Evolutionary conservation across 1,140 invertebrate genomes (phyloP).

Genomic region (Oncopeltus fasciatus): DNA sequence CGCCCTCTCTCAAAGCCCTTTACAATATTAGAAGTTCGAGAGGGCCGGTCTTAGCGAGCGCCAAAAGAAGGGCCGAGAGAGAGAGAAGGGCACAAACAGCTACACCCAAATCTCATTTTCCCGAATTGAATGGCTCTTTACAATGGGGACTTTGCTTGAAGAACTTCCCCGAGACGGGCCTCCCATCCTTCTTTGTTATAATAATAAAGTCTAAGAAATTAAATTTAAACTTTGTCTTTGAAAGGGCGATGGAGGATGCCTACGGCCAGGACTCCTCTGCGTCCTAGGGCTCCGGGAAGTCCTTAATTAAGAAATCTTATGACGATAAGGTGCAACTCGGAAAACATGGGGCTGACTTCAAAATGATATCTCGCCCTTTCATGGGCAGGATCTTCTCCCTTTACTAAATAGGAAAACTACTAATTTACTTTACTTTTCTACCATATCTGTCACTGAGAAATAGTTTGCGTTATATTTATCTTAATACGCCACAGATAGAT

Average conservation of each 20-base stretch:
- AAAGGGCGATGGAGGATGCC: too few relatives aligned
- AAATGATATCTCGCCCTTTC: too few relatives aligned
- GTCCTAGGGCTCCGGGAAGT: not conserved
- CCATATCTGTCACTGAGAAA: too few relatives aligned
- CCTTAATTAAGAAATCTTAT: not conserved
- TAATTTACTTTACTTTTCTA: too few relatives aligned
- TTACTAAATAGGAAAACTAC: too few relatives aligned
- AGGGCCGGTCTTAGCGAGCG: not conserved
- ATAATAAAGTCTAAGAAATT: slow-evolving; percentile 5
- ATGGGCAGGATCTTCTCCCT: too few relatives aligned
- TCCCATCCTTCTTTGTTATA: slow-evolving; percentile 1
- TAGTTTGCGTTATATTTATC: too few relatives aligned
- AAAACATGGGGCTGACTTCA: too few relatives aligned
- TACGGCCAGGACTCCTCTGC: too few relatives aligned
- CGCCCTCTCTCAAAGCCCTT: not conserved
- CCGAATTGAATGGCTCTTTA: not conserved
- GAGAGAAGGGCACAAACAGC: not conserved
- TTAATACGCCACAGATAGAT: too few relatives aligned
- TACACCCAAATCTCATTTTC: slow-evolving; percentile 4
- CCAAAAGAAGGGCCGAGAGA: not conserved
- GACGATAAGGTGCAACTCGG: too few relatives aligned
- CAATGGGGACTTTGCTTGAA: not conserved
- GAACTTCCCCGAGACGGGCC: too few relatives aligned
- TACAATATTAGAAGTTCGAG: not conserved
- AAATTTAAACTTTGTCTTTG: slow-evolving; percentile 2